Evolutionary conservation across 92 coral and sea anemone species (phyloP), one percentile per base, ranked within the genome.

Genomic region (Pocillopora meandrina): DNA sequence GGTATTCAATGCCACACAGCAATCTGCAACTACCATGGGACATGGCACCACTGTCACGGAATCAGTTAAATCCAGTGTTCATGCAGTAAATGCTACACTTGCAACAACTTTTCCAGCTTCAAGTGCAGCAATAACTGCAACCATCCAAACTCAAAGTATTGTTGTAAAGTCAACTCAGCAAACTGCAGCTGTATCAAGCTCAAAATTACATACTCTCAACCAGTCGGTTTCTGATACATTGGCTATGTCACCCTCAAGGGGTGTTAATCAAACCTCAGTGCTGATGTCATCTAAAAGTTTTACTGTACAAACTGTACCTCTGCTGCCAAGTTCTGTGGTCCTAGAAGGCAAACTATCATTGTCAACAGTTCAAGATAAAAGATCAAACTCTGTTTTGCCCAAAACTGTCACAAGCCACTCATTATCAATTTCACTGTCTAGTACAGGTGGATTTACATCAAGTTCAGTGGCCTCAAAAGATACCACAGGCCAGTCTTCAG

Each of bases 371-470:
- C 36, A 1, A n/a, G 26, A 65, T 68, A 75, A 56, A 12, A 49
- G 63, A 65, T 56, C 64, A 49, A 61, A 56, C 62, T 5, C 36
- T 7, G 57, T 12, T 55, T 56, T 6, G 14, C 9, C 81, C 65
- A 56, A 61, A 77, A 77, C 33, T 62, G 34, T 71, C 21, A 64
- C 61, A 64, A 64, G 61, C 61, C 71, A 78, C 7, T 78, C 72
- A 75, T 31, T 26, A 55, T 31, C 52, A 21, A 13, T 49, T 13
- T 3, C 52, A 58, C n/a, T 75, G 42, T 64, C 73, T 47, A 49
- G 72, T n/a, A 31, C 81, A 77, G 5, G 62, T 19, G 15, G 59
- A 35, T 56, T 11, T 2, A 10, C 26, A 18, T 20, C 81, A 61
- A 77, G 69, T 62, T 42, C 16, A 21, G 19, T 17, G 10, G 23